phyloP scores from a whole-genome alignment of 1,140 invertebrate species.

The Antheraea pernyi region DNA sequence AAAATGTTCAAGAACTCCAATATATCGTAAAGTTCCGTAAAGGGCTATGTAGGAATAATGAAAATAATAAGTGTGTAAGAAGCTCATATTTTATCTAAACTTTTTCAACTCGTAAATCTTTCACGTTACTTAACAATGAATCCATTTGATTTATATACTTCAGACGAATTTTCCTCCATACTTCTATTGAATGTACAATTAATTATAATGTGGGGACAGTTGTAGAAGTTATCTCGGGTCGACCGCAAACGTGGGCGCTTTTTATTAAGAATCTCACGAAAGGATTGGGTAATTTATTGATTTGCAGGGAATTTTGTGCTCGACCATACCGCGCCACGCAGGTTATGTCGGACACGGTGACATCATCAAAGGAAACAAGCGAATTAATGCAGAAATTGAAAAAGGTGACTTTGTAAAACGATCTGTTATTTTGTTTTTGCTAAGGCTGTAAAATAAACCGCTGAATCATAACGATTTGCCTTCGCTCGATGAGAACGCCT shows the following conservation, averaged over 20 bases:
- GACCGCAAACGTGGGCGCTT: slow-evolving; percentile 25
- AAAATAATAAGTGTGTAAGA: slow-evolving; percentile 7
- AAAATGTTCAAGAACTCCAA: too few relatives aligned
- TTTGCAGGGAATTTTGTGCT: slow-evolving; percentile 19
- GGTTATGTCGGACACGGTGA: slow-evolving; percentile 11
- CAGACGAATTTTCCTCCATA: not conserved
- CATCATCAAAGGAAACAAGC: slow-evolving; percentile 15
- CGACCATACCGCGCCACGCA: not conserved
- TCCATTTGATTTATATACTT: slow-evolving; percentile 13
- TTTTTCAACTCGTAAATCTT: slow-evolving; percentile 16
- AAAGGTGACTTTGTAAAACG: slow-evolving; percentile 12
- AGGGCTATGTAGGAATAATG: slow-evolving; percentile 7
- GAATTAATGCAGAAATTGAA: slow-evolving; percentile 9
- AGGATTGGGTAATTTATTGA: slow-evolving; percentile 25
- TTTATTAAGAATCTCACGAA: slow-evolving; percentile 25
- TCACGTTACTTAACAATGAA: not conserved
- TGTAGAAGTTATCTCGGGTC: slow-evolving; percentile 20
- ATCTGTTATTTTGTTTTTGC: slow-evolving; percentile 5
- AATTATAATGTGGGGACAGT: slow-evolving; percentile 15
- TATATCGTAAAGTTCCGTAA: too few relatives aligned
- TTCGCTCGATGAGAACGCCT: not conserved
- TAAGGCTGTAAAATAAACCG: not conserved
- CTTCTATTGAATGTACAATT: slow-evolving; percentile 8
- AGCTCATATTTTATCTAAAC: slow-evolving; percentile 13
- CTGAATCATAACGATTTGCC: not conserved